Conservation (phyloP, 2,888 invertebrate genomes). For the Endotricha flammealis region DNA sequence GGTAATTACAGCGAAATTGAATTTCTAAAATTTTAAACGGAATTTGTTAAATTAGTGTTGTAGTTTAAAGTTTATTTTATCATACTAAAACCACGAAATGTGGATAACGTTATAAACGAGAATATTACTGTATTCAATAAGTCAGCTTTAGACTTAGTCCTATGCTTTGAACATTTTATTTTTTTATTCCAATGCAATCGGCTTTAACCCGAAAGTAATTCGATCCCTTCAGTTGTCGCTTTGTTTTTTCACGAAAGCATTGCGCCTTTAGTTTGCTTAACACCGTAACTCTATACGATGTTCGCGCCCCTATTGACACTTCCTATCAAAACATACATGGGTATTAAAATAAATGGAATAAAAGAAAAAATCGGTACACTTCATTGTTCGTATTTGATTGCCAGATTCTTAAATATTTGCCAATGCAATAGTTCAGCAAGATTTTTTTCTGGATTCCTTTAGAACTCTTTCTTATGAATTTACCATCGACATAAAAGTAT, state of each 20-base stretch:
- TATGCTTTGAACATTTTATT: slow-evolving; percentile 1
- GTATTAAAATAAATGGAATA: slow-evolving; percentile 32
- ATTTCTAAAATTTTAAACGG: background rate
- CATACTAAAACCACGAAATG: slow-evolving; percentile 22
- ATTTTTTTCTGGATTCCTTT: too few relatives aligned
- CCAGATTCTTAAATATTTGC: too few relatives aligned
- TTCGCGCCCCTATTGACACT: slow-evolving; percentile 73
- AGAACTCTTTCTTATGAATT: too few relatives aligned
- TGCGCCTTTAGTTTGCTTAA: slow-evolving; percentile 70
- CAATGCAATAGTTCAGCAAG: too few relatives aligned
- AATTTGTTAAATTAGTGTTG: background rate
- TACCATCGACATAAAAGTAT: too few relatives aligned
- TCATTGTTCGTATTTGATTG: too few relatives aligned
- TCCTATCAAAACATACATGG: slow-evolving; percentile 67
- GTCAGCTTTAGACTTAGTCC: slow-evolving; percentile 1
- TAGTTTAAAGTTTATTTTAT: too few relatives aligned
- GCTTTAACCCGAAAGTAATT: slow-evolving; percentile 7
- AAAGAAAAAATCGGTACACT: slow-evolving; percentile 16
- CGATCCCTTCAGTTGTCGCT: slow-evolving; percentile 56
- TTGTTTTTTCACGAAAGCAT: slow-evolving; percentile 72
- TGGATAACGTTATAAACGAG: slow-evolving; percentile 41
- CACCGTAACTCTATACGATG: slow-evolving; percentile 59
- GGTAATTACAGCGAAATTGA: background rate
- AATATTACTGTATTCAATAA: slow-evolving; percentile 26
- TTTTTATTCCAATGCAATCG: slow-evolving; percentile 4